These are phyloP conservation scores for Struthio camelus DNA, from an alignment of 2,113 vertebrate species.

Conservation along the genomic window DNA sequence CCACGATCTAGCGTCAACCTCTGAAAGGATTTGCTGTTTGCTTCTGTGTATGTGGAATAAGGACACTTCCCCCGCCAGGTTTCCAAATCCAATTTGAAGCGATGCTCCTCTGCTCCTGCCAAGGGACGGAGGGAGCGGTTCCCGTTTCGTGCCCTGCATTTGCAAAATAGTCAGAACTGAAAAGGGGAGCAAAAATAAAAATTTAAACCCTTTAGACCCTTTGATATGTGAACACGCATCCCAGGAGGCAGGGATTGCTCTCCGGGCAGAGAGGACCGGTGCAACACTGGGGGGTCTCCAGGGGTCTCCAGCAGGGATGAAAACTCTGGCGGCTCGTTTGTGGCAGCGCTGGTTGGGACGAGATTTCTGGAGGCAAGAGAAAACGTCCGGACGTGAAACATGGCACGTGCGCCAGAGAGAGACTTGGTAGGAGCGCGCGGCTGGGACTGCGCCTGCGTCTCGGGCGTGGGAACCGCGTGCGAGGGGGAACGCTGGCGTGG, in stretches of 20 bases:
- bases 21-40: conserved; percentile 44
- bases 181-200: not conserved
- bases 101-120: not conserved
- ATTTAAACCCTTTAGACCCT: not conserved
- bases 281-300: accelerated
- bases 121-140: not conserved
- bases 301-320: not conserved
- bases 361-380: not conserved
- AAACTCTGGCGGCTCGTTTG: not conserved
- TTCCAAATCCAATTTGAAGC: not conserved
- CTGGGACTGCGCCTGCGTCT: too few species aligned
- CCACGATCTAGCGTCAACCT: not conserved
- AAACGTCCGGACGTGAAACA: not conserved
- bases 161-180: not conserved
- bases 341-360: not conserved
- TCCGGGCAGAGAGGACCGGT: not conserved
- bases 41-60: not conserved
- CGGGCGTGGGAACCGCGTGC: too few species aligned
- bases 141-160: not conserved
- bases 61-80: not conserved
- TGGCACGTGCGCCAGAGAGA: accelerated
- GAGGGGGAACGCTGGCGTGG: too few species aligned
- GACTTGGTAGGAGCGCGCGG: not conserved
- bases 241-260: not conserved
- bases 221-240: not conserved